Base-by-base conservation (phyloP, 2,113 vertebrate genomes). In the Cromileptes altivelis region DNA sequence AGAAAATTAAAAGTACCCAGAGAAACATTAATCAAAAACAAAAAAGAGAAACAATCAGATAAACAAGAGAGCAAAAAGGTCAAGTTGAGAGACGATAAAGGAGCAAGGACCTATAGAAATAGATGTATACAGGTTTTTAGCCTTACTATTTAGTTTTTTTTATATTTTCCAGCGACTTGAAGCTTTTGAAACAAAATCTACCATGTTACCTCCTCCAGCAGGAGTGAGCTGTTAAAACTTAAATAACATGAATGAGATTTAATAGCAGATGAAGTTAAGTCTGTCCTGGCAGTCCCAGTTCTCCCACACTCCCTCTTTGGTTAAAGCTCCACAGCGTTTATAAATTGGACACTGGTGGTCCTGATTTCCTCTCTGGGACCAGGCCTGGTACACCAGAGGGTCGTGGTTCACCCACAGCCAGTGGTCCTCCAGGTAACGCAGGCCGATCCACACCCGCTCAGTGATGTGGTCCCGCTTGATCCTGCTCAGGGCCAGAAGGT, bases 321-420 rank as follows among this genome's bases (percentile, higher is more conserved):
- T 90, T n/a, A 90, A 72, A 78, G 76, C 73, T 2, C 86, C 86
- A 23, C 84, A 91, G 58, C 9, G 6, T 11, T 40, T 77, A 56
- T 12, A 0, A 3, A 3, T 1, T 21, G 86, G 84, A 75, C 61
- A 85, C 58, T 8, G 75, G 45, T 58, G 7, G 52, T 78, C 27
- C 37, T 65, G 71, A 62, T 45, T 37, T 37, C 9, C 55, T 64
- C 14, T 0, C 25, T 52, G 2, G 4, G 12, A 1, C 79, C 50
- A 77, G 64, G 0, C 30, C 4, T 74, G 0, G 2, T 62, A 80
- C 27, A 0, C 11, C 70, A 85, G 14, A 33, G 76, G 68, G 23
- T 78, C 25, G 0, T 27, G 1, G 6, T 86, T 73, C 33, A 72
- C 33, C 91, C 91, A 92, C 63, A 69, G 0, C 89, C 91, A 90